phyloP scores from a whole-genome alignment of 2,888 invertebrate genomes.

The Cenopis cana region DNA sequence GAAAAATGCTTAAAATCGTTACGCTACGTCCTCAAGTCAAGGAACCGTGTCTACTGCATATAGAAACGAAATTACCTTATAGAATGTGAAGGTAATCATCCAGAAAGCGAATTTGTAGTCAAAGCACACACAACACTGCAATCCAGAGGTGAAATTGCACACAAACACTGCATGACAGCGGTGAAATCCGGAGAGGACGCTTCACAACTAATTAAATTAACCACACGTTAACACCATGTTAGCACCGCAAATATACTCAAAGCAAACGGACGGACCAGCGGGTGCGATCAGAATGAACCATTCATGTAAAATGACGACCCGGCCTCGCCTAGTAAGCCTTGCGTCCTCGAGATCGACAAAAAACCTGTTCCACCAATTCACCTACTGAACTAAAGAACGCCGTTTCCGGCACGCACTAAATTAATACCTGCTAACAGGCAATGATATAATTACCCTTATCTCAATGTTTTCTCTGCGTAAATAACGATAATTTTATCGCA shows the following conservation, averaged over 20 bases:
- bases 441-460: slow-evolving; percentile 31
- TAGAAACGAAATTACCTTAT: slow-evolving; percentile 44
- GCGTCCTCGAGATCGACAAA: slow-evolving; percentile 61
- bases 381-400: slow-evolving; percentile 74
- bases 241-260: slow-evolving; percentile 36
- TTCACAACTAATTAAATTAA: slow-evolving; percentile 42
- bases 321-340: slow-evolving; percentile 59
- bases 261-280: slow-evolving; percentile 40
- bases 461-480: slow-evolving; percentile 45
- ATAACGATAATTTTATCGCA: slow-evolving; percentile 54
- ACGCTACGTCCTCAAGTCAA: not conserved
- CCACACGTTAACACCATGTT: slow-evolving; percentile 36
- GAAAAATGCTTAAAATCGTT: not conserved
- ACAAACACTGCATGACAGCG: slow-evolving; percentile 52
- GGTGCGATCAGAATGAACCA: slow-evolving; percentile 60
- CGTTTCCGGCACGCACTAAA: slow-evolving; percentile 64
- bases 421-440: slow-evolving; percentile 49
- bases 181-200: slow-evolving; percentile 50
- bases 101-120: slow-evolving; percentile 49
- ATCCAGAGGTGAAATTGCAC: slow-evolving; percentile 64
- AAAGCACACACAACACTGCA: slow-evolving; percentile 59
- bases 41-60: not conserved
- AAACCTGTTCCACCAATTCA: slow-evolving; percentile 74
- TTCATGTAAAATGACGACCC: slow-evolving; percentile 60
- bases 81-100: slow-evolving; percentile 38